Base-by-base conservation (phyloP, 2,797 vertebrate genomes). In the Lophura swinhoii region DNA sequence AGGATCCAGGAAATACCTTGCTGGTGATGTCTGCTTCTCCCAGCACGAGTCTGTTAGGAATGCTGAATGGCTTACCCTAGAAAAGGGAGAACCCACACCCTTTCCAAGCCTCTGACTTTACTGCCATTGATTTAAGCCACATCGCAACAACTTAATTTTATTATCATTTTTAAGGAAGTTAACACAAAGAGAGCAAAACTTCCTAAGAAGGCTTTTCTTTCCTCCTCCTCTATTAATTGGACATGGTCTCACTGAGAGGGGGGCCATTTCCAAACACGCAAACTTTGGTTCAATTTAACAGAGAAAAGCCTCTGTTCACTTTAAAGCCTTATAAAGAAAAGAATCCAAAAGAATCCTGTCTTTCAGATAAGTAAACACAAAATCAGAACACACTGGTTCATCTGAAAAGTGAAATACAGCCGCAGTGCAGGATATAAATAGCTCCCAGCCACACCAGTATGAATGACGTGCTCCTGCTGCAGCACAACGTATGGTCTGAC, bases 1-100 rank as follows among this genome's bases (percentile, higher is more conserved):
- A 88, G 43, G 53, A 90, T 80, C 64, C 91, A 96, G 96, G 92
- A 97, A 97, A 95, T 96, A 96, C 91, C 93, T 96, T 93, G 90
- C 91, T 94, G 67, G 64, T 95, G 90, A 97, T 92, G 93, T 92
- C 84, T 91, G 74, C 51, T 92, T 95, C 79, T 90, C 67, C 66
- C 91, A 95, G 67, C 62, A 72, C 14, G 53, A 95, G 85, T 70
- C 87, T 90, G 64, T 73, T 63, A 83, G 77, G 70, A 96, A 89
- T 83, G 77, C 64, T 87, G 81, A 91, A 83, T 63, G 88, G 92
- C 87, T 94, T 92, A 77, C 37, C 66, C 85, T 77, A 68, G 74
- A 77, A 87, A 96, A 81, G 53, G 86, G 70, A 93, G 43, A 92
- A 93, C 21, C 21, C 70, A 74, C 1, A 24, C 72, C 67, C 78